Evolutionary conservation across 2,888 invertebrate genomes (phyloP).

Genomic region (Antheraea yamamai): DNA sequence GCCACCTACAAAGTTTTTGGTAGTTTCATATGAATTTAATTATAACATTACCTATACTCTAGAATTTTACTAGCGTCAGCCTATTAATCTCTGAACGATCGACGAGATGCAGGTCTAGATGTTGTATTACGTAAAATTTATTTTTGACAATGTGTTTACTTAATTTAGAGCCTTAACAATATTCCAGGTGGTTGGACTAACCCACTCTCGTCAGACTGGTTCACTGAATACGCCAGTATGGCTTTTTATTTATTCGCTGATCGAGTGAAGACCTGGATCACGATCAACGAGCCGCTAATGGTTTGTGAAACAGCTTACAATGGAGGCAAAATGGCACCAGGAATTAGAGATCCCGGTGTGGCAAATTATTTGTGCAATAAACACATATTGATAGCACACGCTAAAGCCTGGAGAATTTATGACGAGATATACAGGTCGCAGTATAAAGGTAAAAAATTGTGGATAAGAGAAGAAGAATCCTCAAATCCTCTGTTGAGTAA

Average conservation of each 20-base stretch:
- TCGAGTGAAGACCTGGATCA: slow-evolving; percentile 85
- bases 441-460: slow-evolving; percentile 64
- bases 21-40: no score
- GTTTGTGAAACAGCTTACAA: slow-evolving; percentile 32
- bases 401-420: slow-evolving; percentile 80
- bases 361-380: slow-evolving; percentile 58
- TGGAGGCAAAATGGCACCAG: slow-evolving; percentile 25
- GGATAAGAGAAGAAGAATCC: no score
- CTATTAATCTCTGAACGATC: not conserved
- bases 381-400: slow-evolving; percentile 85
- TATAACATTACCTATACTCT: no score
- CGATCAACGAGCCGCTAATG: slow-evolving; percentile 84
- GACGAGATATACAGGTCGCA: slow-evolving; percentile 69
- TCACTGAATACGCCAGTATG: slow-evolving; percentile 81
- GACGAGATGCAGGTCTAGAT: not conserved
- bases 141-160: not conserved
- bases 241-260: slow-evolving; percentile 79
- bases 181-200: slow-evolving; percentile 83
- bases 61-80: not conserved
- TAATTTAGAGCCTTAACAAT: not conserved
- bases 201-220: slow-evolving; percentile 79
- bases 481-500: no score
- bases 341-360: slow-evolving; percentile 23
- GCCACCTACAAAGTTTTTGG: no score
- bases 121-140: no score